Evolutionary conservation across 2,888 invertebrate genomes (phyloP).

Genomic region (Clusia tigrina): DNA sequence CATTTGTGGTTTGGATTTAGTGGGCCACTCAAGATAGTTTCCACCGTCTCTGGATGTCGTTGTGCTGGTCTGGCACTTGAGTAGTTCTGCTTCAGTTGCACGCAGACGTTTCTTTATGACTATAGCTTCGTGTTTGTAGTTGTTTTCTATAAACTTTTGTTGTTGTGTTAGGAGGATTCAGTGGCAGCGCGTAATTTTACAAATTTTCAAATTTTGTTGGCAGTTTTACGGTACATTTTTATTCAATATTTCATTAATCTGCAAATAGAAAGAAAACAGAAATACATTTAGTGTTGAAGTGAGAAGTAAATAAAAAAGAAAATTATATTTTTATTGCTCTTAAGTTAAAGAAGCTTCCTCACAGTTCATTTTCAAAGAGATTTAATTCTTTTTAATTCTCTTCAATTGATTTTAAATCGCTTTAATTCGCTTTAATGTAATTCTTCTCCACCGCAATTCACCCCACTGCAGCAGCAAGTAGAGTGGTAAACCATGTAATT

Average conservation of each 20-base stretch:
- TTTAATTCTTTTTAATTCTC: too few species aligned
- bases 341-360: too few species aligned
- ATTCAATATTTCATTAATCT: neutral
- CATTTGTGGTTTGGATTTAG: conserved; percentile 33
- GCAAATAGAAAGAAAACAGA: neutral
- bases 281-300: too few species aligned
- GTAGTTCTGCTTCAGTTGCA: neutral
- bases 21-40: neutral
- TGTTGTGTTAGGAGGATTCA: neutral
- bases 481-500: too few species aligned
- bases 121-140: neutral
- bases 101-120: too few species aligned
- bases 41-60: neutral
- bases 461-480: too few species aligned
- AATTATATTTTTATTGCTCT: neutral
- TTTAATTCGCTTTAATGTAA: too few species aligned
- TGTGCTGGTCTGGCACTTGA: neutral
- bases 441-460: too few species aligned
- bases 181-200: conserved; percentile 3
- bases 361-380: too few species aligned
- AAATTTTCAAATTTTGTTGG: neutral
- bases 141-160: neutral
- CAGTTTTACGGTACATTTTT: conserved; percentile 2
- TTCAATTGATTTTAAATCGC: too few species aligned
- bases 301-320: neutral